These are phyloP conservation scores for Labeo rohita DNA, from an alignment of 2,113 vertebrate species.

Conservation along the genomic window DNA sequence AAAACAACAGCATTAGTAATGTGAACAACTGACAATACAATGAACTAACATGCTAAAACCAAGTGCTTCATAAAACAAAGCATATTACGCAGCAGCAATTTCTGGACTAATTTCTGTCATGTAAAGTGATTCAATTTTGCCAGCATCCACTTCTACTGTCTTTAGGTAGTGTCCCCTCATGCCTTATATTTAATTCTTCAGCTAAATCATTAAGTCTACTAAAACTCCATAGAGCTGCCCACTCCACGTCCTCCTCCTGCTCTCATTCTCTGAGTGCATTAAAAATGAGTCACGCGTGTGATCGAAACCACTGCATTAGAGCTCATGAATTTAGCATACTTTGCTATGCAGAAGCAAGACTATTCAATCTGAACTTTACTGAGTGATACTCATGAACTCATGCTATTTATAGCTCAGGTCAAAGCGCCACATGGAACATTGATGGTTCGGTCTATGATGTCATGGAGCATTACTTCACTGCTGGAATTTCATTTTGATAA, in stretches of 20 bases:
- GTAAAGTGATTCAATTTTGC: background rate
- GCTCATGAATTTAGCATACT: conserved; percentile 41
- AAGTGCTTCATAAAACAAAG: background rate
- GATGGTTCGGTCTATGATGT: background rate
- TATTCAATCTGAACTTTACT: conserved; percentile 13
- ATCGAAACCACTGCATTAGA: conserved; percentile 12
- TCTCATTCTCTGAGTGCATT: conserved; percentile 35
- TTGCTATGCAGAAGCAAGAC: conserved; percentile 1
- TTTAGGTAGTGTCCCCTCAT: background rate
- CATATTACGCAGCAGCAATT: too few relatives aligned
- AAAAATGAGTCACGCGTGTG: conserved; percentile 37
- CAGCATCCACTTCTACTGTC: background rate
- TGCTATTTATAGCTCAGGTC: conserved; percentile 12
- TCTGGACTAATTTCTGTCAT: background rate
- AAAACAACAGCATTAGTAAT: background rate
- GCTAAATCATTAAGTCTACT: conserved; percentile 12
- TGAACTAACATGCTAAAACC: background rate
- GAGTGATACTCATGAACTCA: background rate
- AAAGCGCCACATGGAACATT: background rate
- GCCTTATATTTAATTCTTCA: background rate
- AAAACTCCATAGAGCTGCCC: background rate
- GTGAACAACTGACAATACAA: background rate
- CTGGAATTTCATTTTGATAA: background rate
- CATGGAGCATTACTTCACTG: background rate
- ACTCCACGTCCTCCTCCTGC: conserved; percentile 7